Conservation (phyloP, 2,888 invertebrate genomes). For the Trissonchulus latispiculum region DNA sequence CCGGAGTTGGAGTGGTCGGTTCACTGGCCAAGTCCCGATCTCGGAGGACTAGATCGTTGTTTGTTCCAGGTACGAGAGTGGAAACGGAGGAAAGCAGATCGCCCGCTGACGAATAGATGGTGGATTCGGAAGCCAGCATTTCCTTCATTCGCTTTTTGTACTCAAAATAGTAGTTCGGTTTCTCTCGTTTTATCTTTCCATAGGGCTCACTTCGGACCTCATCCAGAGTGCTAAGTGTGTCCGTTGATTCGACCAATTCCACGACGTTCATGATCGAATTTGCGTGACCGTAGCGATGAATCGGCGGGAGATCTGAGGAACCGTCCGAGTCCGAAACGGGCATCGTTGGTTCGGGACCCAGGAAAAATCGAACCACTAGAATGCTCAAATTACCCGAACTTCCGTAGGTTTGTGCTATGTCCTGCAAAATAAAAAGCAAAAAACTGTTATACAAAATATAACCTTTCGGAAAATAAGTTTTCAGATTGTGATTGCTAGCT, state of each 20-base stretch:
- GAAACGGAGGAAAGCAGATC: background rate
- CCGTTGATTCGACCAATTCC: background rate
- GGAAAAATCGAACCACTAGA: constrained; percentile 58
- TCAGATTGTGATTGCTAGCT: too few relatives aligned
- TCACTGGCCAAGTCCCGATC: background rate
- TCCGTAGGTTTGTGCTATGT: constrained; percentile 78
- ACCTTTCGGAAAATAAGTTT: too few relatives aligned
- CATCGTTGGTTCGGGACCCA: background rate
- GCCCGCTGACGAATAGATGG: background rate
- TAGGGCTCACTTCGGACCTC: constrained; percentile 18
- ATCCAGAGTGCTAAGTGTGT: constrained; percentile 11
- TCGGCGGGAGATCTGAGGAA: background rate
- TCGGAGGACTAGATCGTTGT: too few relatives aligned
- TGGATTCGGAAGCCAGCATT: background rate
- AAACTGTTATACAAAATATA: too few relatives aligned
- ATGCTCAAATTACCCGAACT: constrained; percentile 76
- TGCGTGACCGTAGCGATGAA: background rate
- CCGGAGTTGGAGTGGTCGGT: background rate
- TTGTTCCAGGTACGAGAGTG: background rate
- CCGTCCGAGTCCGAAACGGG: background rate
- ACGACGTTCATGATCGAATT: background rate
- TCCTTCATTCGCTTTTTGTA: constrained; percentile 22
- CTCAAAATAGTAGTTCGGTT: constrained; percentile 25
- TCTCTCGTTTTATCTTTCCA: background rate
- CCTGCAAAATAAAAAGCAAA: constrained; percentile 62